A percentile compares a stretch with the other conserved stretches of the same genome.
These are phyloP conservation scores for Grammomys surdaster DNA, from an alignment of 2,113 vertebrate species.

Conservation along the genomic window DNA sequence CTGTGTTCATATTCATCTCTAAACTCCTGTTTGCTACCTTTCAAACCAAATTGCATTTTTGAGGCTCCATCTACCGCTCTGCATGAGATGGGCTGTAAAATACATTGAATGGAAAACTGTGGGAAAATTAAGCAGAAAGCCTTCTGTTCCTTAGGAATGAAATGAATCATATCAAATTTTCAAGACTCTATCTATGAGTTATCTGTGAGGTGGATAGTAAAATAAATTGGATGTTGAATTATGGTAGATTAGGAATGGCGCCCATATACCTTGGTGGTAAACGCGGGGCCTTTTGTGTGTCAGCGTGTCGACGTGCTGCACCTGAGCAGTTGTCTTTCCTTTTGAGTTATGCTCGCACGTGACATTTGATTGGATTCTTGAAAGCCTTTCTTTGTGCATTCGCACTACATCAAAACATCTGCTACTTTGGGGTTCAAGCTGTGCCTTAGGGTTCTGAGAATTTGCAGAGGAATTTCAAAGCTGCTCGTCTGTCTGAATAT, in stretches of 20 bases:
- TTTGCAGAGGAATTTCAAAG: slow-evolving; percentile 71
- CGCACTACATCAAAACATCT: slow-evolving; percentile 76
- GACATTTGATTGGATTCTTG: slow-evolving; percentile 59
- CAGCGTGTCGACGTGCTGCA: rapidly evolving
- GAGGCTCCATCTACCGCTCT: slow-evolving; percentile 39
- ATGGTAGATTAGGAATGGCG: slow-evolving; percentile 70
- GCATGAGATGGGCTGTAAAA: slow-evolving; percentile 68
- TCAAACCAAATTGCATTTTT: slow-evolving; percentile 73
- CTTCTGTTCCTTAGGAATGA: slow-evolving; percentile 72
- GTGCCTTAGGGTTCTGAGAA: slow-evolving; percentile 76
- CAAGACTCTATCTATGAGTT: slow-evolving; percentile 70
- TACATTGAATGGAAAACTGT: slow-evolving; percentile 80
- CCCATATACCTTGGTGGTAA: slow-evolving; percentile 38
- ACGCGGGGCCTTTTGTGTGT: background rate
- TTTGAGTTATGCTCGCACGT: background rate
- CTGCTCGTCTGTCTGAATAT: slow-evolving; percentile 24
- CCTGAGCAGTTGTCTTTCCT: background rate
- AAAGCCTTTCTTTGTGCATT: slow-evolving; percentile 70
- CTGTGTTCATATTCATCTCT: slow-evolving; percentile 50
- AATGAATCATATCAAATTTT: slow-evolving; percentile 82
- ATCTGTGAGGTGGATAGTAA: slow-evolving; percentile 74
- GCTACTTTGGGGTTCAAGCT: slow-evolving; percentile 78
- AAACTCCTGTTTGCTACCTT: slow-evolving; percentile 63
- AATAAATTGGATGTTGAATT: slow-evolving; percentile 83
- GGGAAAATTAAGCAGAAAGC: slow-evolving; percentile 75